phyloP scores from a whole-genome alignment of 1,140 invertebrate species.

The Muscidifurax raptorellus region DNA sequence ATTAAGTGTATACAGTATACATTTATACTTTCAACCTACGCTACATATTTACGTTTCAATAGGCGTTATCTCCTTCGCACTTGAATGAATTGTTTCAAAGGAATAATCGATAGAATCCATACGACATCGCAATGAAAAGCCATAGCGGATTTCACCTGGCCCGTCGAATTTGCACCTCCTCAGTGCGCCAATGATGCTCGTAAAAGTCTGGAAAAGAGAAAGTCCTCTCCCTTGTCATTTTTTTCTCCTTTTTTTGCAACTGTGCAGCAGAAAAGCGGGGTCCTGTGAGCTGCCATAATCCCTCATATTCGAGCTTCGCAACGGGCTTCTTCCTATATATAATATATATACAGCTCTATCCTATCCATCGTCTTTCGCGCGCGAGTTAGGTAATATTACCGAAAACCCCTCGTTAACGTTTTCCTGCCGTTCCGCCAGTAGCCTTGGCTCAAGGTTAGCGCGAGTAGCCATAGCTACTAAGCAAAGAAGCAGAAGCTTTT shows the following conservation, averaged over 20 bases:
- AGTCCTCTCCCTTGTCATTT: slow-evolving; percentile 17
- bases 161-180: neutral
- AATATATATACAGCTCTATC: too few relatives aligned
- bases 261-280: too few relatives aligned
- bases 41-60: too few relatives aligned
- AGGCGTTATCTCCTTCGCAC: too few relatives aligned
- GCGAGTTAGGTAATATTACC: slow-evolving; percentile 36
- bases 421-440: neutral
- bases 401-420: slow-evolving; percentile 38
- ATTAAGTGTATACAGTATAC: too few relatives aligned
- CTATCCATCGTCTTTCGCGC: neutral
- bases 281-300: neutral
- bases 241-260: slow-evolving; percentile 23
- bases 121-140: neutral
- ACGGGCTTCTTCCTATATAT: neutral
- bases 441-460: slow-evolving; percentile 28
- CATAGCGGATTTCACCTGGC: neutral
- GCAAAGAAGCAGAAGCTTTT: neutral
- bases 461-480: too few relatives aligned
- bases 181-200: slow-evolving; percentile 7
- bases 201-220: slow-evolving; percentile 34
- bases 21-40: too few relatives aligned
- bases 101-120: too few relatives aligned
- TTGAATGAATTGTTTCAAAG: too few relatives aligned
- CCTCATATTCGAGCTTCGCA: neutral